Percentiles rank a stretch among this genome's conserved stretches.
Conservation (phyloP, 2,888 invertebrate species). For the Neoitamus cyanurus region DNA sequence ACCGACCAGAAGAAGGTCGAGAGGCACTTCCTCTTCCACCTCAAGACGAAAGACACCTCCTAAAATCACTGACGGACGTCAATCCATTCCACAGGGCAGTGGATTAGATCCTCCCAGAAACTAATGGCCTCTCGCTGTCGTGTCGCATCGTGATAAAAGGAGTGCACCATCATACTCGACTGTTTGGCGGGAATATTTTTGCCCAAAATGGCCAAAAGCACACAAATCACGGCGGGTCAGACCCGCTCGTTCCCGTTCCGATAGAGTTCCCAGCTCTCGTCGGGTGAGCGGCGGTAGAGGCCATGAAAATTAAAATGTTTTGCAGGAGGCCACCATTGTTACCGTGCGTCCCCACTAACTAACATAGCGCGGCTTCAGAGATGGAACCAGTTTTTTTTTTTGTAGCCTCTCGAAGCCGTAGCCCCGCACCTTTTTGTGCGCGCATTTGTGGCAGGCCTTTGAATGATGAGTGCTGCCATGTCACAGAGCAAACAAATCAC, state of each 20-base stretch:
- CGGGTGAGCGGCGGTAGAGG: background rate
- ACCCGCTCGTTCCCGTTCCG: background rate
- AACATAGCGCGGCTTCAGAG: background rate
- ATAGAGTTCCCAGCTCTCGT: background rate
- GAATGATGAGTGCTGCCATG: slow-evolving; percentile 48
- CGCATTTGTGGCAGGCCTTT: slow-evolving; percentile 1
- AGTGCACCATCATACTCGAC: slow-evolving; percentile 25
- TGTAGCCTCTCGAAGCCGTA: background rate
- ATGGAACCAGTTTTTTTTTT: background rate
- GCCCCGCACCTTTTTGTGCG: background rate
- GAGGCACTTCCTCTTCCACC: background rate
- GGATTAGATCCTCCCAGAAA: slow-evolving; percentile 56
- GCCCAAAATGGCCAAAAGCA: slow-evolving; percentile 29
- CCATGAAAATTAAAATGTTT: slow-evolving; percentile 26
- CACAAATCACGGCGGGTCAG: background rate
- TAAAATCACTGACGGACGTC: background rate
- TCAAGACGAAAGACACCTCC: background rate
- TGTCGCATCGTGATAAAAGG: background rate
- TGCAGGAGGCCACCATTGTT: background rate
- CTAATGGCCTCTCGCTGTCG: slow-evolving; percentile 53
- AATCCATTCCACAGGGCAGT: background rate
- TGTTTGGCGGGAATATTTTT: slow-evolving; percentile 56
- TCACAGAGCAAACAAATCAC: slow-evolving; percentile 48
- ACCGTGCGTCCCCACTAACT: background rate
- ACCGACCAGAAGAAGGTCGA: background rate